phyloP scores from a whole-genome alignment of 2,888 invertebrate genomes.

The Cosmia trapezina region DNA sequence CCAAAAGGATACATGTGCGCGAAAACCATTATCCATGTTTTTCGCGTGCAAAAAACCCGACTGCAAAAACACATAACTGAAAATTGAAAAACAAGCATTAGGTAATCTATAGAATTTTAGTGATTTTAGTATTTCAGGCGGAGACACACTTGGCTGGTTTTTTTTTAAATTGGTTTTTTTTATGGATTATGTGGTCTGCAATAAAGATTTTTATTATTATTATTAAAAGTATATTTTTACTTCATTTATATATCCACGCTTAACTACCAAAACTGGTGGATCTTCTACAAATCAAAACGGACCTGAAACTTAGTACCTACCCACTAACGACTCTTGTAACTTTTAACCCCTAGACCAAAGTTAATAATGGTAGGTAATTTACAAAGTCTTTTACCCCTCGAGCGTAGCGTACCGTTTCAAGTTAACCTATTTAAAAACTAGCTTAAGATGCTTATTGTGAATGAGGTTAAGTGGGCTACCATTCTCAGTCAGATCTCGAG shows the following conservation, averaged over 20 bases:
- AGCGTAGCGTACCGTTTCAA: slow-evolving; percentile 31
- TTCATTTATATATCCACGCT: too few species aligned
- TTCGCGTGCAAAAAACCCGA: too few species aligned
- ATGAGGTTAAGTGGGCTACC: slow-evolving; percentile 74
- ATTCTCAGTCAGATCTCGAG: slow-evolving; percentile 63
- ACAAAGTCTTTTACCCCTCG: slow-evolving; percentile 33
- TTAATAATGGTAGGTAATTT: slow-evolving; percentile 49
- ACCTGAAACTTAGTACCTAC: not conserved
- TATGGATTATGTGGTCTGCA: too few species aligned
- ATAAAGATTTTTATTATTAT: too few species aligned
- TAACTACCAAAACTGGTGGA: not conserved
- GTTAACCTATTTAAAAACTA: slow-evolving; percentile 73
- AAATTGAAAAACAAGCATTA: too few species aligned
- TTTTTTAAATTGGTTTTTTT: too few species aligned
- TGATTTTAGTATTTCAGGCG: too few species aligned
- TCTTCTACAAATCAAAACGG: slow-evolving; percentile 10
- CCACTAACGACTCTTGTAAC: slow-evolving; percentile 7
- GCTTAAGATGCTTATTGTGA: slow-evolving; percentile 71
- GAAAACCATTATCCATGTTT: too few species aligned
- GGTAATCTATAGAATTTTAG: too few species aligned
- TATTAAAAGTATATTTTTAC: not conserved
- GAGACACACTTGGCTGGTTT: too few species aligned
- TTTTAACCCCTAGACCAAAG: slow-evolving; percentile 21
- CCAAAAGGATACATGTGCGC: too few species aligned
- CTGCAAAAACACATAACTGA: too few species aligned